phyloP scores from a whole-genome alignment of 2,888 invertebrate genomes.

The Tenthredo amoena region DNA sequence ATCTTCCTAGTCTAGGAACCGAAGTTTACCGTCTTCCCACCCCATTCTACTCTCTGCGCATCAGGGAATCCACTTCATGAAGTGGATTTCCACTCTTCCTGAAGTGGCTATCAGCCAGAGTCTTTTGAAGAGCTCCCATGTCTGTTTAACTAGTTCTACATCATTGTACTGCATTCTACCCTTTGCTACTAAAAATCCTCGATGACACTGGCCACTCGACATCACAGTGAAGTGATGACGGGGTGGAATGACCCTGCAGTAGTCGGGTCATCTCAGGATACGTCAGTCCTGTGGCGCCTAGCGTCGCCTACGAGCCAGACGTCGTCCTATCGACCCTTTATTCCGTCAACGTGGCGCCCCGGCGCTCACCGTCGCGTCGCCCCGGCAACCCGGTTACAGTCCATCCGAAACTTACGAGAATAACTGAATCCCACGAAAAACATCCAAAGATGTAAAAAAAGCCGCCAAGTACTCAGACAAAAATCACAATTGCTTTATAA shows the following conservation, averaged over 20 bases:
- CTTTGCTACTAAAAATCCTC: neutral
- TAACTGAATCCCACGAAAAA: too few species aligned
- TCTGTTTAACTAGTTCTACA: too few species aligned
- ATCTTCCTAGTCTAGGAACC: neutral
- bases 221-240: neutral
- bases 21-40: neutral
- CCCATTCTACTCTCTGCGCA: neutral
- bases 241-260: constrained; percentile 1
- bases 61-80: neutral
- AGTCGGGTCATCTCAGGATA: constrained; percentile 12
- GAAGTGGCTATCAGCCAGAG: too few species aligned
- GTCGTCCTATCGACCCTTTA: constrained; percentile 49
- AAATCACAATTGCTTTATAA: too few species aligned
- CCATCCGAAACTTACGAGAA: neutral
- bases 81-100: neutral
- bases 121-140: too few species aligned
- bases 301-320: constrained; percentile 8
- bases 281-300: constrained; percentile 20
- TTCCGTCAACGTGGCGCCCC: constrained; percentile 36
- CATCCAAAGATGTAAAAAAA: too few species aligned
- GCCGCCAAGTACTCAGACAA: too few species aligned
- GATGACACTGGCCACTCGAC: neutral
- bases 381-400: constrained; percentile 36
- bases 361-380: constrained; percentile 12
- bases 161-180: too few species aligned